Evolutionary conservation across 2,797 vertebrate genomes (phyloP).

Genomic region (Kryptopterus vitreolus): DNA sequence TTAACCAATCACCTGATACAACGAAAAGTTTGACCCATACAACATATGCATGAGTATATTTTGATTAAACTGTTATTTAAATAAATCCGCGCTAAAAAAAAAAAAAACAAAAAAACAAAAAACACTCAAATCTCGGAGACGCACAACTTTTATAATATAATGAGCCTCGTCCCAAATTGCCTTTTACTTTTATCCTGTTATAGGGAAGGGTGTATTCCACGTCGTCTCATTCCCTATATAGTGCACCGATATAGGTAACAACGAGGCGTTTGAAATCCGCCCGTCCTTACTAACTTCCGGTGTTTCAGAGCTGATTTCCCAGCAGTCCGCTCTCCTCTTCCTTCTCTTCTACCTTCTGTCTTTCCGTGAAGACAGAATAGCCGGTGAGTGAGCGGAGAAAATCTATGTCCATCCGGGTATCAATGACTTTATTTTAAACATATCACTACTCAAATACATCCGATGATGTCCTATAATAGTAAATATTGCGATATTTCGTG

Average conservation of each 20-base stretch:
- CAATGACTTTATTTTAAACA: fast-evolving
- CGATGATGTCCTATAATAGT: background rate
- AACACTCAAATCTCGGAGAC: no score
- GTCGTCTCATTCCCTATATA: background rate
- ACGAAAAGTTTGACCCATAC: no score
- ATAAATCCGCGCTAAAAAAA: background rate
- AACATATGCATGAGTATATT: no score
- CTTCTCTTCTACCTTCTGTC: slow-evolving; percentile 59
- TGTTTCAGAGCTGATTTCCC: slow-evolving; percentile 40
- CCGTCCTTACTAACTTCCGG: slow-evolving; percentile 29
- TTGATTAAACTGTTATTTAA: no score
- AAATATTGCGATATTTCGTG: background rate
- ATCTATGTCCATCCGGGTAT: slow-evolving; percentile 54
- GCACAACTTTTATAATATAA: background rate
- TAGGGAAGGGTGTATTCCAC: background rate
- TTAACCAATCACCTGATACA: no score
- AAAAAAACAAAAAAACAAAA: no score
- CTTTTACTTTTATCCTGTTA: background rate
- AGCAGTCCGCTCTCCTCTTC: slow-evolving; percentile 38
- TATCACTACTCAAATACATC: background rate
- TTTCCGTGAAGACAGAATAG: slow-evolving; percentile 48
- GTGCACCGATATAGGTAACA: background rate
- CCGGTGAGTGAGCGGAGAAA: slow-evolving; percentile 43
- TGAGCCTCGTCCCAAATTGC: background rate
- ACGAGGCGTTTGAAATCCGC: background rate